phyloP scores from a whole-genome alignment of 2,888 invertebrate species.

The Perdita meconis region DNA sequence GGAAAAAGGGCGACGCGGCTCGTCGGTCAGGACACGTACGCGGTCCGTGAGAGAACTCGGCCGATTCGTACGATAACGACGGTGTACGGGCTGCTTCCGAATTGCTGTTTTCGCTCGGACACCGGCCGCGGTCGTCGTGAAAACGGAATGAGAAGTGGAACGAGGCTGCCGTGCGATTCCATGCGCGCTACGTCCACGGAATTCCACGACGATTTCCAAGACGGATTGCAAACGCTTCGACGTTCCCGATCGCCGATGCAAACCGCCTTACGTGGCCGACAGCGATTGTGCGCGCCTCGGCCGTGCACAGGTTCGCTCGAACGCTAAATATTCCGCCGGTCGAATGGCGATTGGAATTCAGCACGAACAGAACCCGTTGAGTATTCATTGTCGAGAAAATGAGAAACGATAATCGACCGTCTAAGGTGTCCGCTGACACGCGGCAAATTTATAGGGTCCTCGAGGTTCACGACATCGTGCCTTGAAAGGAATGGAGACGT shows the following conservation, averaged over 20 bases:
- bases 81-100: conserved; percentile 67
- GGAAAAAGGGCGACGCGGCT: conserved; percentile 23
- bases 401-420: conserved; percentile 46
- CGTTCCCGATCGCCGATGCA: conserved; percentile 44
- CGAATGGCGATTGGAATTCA: conserved; percentile 36
- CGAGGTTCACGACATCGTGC: neutral
- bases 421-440: conserved; percentile 16
- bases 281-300: conserved; percentile 3
- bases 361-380: conserved; percentile 6
- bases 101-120: conserved; percentile 65
- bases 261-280: conserved; percentile 27
- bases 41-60: conserved; percentile 72
- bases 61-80: conserved; percentile 73
- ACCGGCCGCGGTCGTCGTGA: conserved; percentile 45
- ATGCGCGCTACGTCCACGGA: conserved; percentile 46
- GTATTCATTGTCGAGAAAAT: conserved; percentile 42
- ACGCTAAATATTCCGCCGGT: conserved; percentile 22
- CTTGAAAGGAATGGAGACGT: neutral
- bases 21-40: conserved; percentile 63
- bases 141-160: conserved; percentile 54
- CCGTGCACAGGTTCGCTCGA: conserved; percentile 1
- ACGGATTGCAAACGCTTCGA: conserved; percentile 30
- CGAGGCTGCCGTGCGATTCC: conserved; percentile 44
- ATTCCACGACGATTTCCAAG: conserved; percentile 54
- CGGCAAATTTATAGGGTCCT: conserved; percentile 22